These are phyloP conservation scores for Paramuricea clavata DNA, from an alignment of 92 coral and sea anemone genomes.

Conservation along the genomic window DNA sequence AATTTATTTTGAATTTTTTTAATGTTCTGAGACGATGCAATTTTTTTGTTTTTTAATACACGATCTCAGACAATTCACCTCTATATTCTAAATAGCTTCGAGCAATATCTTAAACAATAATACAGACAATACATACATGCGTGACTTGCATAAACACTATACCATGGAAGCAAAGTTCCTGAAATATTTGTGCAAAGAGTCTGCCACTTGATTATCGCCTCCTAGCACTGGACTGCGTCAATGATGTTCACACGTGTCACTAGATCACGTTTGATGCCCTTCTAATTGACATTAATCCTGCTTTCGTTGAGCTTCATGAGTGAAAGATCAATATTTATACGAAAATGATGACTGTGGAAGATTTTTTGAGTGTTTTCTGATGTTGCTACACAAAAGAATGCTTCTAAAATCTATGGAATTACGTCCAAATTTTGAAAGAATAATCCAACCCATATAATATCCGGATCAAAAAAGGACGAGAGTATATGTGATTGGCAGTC, in stretches of 20 bases:
- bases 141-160: too few relatives aligned
- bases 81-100: too few relatives aligned
- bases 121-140: too few relatives aligned
- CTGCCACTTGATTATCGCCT: neutral
- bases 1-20: too few relatives aligned
- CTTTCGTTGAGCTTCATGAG: constrained; percentile 1
- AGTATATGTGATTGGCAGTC: too few relatives aligned
- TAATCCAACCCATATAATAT: too few relatives aligned
- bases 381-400: neutral
- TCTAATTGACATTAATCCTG: constrained; percentile 5
- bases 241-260: neutral
- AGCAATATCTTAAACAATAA: too few relatives aligned
- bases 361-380: neutral
- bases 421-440: neutral
- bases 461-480: too few relatives aligned
- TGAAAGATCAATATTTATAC: constrained; percentile 27
- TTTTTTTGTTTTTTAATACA: too few relatives aligned
- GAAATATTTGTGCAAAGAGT: neutral
- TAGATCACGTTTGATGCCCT: neutral
- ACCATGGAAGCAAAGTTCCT: neutral
- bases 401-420: too few relatives aligned
- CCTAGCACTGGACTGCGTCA: neutral
- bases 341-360: constrained; percentile 3
- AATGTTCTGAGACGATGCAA: too few relatives aligned
- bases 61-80: too few relatives aligned